Base-by-base conservation (phyloP, 2,797 vertebrate species). In the Oryzias dopingdopingensis region DNA sequence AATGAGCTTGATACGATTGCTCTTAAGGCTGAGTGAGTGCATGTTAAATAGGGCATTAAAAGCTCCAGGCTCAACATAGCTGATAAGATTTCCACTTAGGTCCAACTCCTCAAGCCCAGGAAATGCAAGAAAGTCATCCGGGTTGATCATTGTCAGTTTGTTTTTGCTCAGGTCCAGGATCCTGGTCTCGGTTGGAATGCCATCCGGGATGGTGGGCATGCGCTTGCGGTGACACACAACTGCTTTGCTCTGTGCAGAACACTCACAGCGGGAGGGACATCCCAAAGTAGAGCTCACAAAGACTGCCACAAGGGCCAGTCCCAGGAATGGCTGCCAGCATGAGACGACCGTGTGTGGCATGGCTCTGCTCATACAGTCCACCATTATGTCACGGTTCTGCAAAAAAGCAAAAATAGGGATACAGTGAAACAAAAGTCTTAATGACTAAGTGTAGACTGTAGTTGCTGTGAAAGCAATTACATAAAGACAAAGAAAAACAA, bases 121-220 rank as follows among this genome's bases (percentile, higher is more conserved):
- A 56, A 96, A 98, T 0, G 90, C 90, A 13, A 87, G 85, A 82
- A 99, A 99, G 87, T 99, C 95, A 81, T 98, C 96, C 0, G 96
- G 96, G 82, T 93, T 96, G 81, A 98, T 76, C 1, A 91, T 93
- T 71, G 96, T 98, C 67, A 99, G 84, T 75, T 96, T 94, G 88
- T 99, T 99, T 90, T 99, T 99, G 89, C 97, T 99, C 67, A 99
- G 93, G 89, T 99, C 96, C 83, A 99, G 87, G 81, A 98, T 92
- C 86, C 95, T 94, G 43, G 97, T 99, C 88, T 99, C 97, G 0
- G 96, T 97, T 14, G 97, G 97, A 76, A 99, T 95, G 67, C 97
- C 97, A 32, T 99, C 97, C 0, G 97, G 97, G 74, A 99, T 96
- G 65, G 76, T 84, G 16, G 92, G 91, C 85, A 97, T 87, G 22